These are phyloP conservation scores for Chloroceryle amazona DNA, from an alignment of 2,797 vertebrate genomes.

Conservation along the genomic window DNA sequence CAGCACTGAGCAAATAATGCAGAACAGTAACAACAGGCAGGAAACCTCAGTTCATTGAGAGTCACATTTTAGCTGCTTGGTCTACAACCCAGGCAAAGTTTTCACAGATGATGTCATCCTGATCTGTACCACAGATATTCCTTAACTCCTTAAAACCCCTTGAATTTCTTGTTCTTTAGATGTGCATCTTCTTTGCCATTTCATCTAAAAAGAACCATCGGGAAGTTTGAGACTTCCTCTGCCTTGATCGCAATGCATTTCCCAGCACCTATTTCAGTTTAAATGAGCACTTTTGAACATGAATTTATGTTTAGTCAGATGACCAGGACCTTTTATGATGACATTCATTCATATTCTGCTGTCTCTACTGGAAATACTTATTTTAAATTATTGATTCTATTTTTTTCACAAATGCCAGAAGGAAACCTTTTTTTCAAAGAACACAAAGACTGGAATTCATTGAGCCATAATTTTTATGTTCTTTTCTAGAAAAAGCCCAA, in stretches of 20 bases:
- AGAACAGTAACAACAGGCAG: background rate
- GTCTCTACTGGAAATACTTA: background rate
- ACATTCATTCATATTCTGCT: background rate
- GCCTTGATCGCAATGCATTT: background rate
- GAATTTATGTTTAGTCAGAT: background rate
- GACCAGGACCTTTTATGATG: background rate
- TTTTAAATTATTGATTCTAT: background rate
- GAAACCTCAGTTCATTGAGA: background rate
- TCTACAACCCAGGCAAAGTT: background rate
- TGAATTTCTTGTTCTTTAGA: background rate
- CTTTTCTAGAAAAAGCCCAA: constrained; percentile 9
- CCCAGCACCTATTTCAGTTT: background rate
- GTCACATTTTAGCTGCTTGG: background rate
- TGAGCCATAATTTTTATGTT: background rate
- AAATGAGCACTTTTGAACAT: background rate
- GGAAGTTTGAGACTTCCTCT: background rate
- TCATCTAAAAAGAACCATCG: background rate
- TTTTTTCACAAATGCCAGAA: background rate
- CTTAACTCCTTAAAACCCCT: background rate
- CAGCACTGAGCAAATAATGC: background rate
- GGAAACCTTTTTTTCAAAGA: background rate
- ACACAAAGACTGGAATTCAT: background rate
- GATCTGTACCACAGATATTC: background rate
- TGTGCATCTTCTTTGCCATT: background rate
- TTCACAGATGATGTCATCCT: background rate